Base-by-base conservation (phyloP, 2,888 invertebrate species). In the Mythimna ferrago region DNA sequence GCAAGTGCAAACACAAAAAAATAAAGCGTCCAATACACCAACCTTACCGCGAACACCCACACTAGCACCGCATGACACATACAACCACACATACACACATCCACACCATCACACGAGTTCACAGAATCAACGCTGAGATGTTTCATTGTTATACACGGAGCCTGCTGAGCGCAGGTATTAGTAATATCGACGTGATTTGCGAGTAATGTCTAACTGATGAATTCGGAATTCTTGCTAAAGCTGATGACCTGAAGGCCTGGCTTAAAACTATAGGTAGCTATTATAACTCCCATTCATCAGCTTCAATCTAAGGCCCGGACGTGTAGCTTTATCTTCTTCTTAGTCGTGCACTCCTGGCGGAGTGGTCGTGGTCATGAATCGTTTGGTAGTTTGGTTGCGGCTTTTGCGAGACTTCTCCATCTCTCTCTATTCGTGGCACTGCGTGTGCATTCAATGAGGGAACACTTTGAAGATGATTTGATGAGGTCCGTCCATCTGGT, bases 61-160 rank as follows among this genome's bases (percentile, higher is more conserved):
- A 26, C 32, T 32, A 26, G 14, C 57, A 7, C 26, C 48, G 16
- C 48, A 60, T 71, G 77, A 76, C 63, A 76, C 70, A 64, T 58
- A 48, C 48, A 16, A 48, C 7, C 35, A 26, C 41, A 41, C 26
- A 16, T 9, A 10, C 35, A 57, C 32, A 32, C n/a, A 74, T 53
- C 2, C 35, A 48, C 16, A 54, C 51, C 35, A 16, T n/a, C 35
- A 73, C 9, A 60, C 5, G 16, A 2, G 51, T 76, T 76, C 77
- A 57, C 63, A 76, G 75, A 76, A 76, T 32, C 77, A 38, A 26
- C 19, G 4, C 16, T 44, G n/a, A 48, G 71, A 58, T 21, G 58
- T 48, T 41, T 19, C 75, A 70, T 57, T 75, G 76, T 75, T 58
- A 3, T 10, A 58, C 58, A 58, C 14, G 16, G 19, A 6, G 1